Evolutionary conservation across 92 coral and sea anemone genomes (phyloP).

Genomic region (Umimayanthus chanpuru): DNA sequence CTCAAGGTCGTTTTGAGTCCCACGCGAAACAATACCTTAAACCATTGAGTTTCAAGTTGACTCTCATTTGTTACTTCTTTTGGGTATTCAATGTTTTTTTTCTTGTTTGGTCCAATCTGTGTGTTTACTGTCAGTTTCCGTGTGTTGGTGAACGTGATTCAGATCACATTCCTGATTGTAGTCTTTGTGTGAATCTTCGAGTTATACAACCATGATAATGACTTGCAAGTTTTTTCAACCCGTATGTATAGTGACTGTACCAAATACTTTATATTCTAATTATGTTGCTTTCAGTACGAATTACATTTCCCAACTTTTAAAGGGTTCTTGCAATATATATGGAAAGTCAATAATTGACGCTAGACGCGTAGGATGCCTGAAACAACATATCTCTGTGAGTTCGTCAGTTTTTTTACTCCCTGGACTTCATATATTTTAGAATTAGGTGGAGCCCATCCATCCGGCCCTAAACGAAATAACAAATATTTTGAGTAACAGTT

Average conservation of each 20-base stretch:
- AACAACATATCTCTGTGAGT: conserved; percentile 26
- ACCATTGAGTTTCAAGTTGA: not conserved
- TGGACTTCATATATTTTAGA: not conserved
- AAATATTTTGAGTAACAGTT: not conserved
- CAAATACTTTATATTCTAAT: no score
- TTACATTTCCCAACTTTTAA: not conserved
- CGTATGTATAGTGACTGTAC: no score
- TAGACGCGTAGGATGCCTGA: not conserved
- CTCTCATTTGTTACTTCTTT: not conserved
- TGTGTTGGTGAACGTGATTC: not conserved
- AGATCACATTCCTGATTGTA: no score
- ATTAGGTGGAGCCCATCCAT: not conserved
- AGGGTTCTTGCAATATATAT: not conserved
- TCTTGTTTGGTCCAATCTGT: not conserved
- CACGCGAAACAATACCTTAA: not conserved
- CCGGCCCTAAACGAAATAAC: not conserved
- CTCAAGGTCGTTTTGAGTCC: no score
- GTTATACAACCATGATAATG: not conserved
- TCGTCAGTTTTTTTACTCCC: not conserved
- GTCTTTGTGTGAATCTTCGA: not conserved
- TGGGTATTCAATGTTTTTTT: not conserved
- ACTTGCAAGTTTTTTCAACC: no score
- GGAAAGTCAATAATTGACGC: not conserved
- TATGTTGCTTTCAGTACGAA: not conserved
- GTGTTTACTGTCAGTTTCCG: not conserved